phyloP scores from a whole-genome alignment of 2,113 vertebrate species.

The Dipodomys ordii region DNA sequence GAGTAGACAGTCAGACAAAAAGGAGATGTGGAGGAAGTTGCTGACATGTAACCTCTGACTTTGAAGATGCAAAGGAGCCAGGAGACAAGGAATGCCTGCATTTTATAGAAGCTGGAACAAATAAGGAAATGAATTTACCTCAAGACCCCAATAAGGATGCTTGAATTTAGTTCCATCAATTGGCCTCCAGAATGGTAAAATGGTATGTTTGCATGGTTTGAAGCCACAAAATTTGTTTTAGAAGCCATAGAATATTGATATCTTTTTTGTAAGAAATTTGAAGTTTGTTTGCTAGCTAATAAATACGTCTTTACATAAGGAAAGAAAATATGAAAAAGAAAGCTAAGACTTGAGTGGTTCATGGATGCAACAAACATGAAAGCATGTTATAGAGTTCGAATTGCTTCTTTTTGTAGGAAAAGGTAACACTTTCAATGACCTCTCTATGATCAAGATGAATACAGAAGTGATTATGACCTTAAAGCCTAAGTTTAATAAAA shows the following conservation, averaged over 20 bases:
- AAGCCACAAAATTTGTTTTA: slow-evolving; percentile 8
- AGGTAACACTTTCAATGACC: background rate
- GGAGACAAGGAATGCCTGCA: background rate
- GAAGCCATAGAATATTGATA: background rate
- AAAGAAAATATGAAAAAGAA: background rate
- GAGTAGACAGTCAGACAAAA: background rate
- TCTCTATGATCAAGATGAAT: background rate
- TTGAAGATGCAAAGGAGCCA: background rate
- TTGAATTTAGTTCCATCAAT: background rate
- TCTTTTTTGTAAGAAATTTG: background rate
- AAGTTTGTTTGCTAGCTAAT: background rate
- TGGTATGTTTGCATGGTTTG: background rate
- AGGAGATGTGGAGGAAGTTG: background rate
- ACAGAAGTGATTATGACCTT: background rate
- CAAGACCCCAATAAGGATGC: background rate
- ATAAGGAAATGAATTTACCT: background rate
- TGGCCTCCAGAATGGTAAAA: background rate
- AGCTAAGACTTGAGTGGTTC: background rate
- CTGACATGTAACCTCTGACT: background rate
- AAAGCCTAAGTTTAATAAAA: background rate
- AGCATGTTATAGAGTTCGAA: background rate
- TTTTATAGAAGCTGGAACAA: background rate
- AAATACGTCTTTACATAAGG: background rate
- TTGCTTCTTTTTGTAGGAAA: background rate
- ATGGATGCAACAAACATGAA: background rate